These are phyloP conservation scores for Clusia tigrina DNA, from an alignment of 2,888 invertebrate species.

Conservation along the genomic window DNA sequence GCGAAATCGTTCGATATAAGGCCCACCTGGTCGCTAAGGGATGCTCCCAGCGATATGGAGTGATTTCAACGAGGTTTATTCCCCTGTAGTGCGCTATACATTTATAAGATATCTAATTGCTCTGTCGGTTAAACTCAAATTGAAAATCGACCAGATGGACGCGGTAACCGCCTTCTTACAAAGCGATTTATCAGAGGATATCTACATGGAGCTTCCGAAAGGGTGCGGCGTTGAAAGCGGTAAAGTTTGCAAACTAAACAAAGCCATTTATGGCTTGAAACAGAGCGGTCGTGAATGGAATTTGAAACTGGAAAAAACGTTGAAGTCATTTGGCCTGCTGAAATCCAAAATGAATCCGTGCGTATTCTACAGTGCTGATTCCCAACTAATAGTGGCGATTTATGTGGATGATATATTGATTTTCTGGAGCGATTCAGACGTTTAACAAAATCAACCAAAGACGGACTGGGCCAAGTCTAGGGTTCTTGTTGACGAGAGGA, in stretches of 20 bases:
- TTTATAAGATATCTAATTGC: slow-evolving; percentile 19
- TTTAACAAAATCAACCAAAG: no score
- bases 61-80: slow-evolving; percentile 15
- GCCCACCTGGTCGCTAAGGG: slow-evolving; percentile 19
- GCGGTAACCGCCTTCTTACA: slow-evolving; percentile 16
- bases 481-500: no score
- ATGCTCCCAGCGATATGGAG: slow-evolving; percentile 18
- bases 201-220: slow-evolving; percentile 14
- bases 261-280: slow-evolving; percentile 10
- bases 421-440: no score
- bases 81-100: slow-evolving; percentile 19
- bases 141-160: slow-evolving; percentile 17
- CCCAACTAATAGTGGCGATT: slow-evolving; percentile 9
- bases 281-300: slow-evolving; percentile 18
- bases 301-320: slow-evolving; percentile 14
- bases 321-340: slow-evolving; percentile 12
- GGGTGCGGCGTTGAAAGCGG: no score
- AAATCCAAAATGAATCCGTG: slow-evolving; percentile 13
- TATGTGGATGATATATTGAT: no score
- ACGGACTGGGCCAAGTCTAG: no score
- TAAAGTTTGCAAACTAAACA: no score
- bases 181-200: slow-evolving; percentile 12
- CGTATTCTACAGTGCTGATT: slow-evolving; percentile 5
- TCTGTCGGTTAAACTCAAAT: background rate
- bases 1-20: slow-evolving; percentile 15